Evolutionary conservation across 2,888 invertebrate genomes (phyloP).

Genomic region (Chesias legatella): DNA sequence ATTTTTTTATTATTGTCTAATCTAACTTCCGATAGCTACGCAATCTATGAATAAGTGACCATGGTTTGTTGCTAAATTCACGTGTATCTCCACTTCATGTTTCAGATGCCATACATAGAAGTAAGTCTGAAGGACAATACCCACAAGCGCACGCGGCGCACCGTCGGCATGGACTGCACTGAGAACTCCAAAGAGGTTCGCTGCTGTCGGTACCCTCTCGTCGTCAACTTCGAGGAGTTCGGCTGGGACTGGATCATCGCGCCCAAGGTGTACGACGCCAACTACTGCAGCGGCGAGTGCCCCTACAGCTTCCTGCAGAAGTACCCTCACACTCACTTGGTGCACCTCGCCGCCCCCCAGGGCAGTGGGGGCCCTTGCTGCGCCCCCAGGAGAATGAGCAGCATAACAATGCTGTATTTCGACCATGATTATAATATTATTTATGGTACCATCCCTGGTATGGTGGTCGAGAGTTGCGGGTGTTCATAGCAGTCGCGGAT

Average conservation of each 20-base stretch:
- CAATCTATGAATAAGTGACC: neutral
- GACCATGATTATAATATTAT: conserved; percentile 93
- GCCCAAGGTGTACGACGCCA: conserved; percentile 95
- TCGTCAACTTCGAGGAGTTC: conserved; percentile 96
- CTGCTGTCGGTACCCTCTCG: conserved; percentile 96
- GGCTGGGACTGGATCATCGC: conserved; percentile 99
- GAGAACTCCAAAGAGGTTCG: conserved; percentile 89
- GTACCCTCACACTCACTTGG: conserved; percentile 93
- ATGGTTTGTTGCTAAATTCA: neutral
- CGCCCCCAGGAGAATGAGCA: conserved; percentile 92
- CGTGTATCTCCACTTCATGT: conserved; percentile 17
- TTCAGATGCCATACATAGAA: conserved; percentile 78
- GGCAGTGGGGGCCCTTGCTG: conserved; percentile 95
- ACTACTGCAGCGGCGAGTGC: conserved; percentile 98
- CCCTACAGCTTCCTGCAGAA: conserved; percentile 92
- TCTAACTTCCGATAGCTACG: no score
- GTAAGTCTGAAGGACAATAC: conserved; percentile 72
- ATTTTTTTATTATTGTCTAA: no score
- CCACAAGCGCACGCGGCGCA: conserved; percentile 86
- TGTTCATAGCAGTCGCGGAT: conserved; percentile 84
- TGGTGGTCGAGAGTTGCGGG: conserved; percentile 96
- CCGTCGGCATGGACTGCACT: conserved; percentile 90
- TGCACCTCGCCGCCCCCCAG: conserved; percentile 87
- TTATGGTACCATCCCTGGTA: conserved; percentile 92
- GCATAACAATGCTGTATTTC: conserved; percentile 95